phyloP scores from a whole-genome alignment of 2,888 invertebrate species.

The Andrena flavipes region DNA sequence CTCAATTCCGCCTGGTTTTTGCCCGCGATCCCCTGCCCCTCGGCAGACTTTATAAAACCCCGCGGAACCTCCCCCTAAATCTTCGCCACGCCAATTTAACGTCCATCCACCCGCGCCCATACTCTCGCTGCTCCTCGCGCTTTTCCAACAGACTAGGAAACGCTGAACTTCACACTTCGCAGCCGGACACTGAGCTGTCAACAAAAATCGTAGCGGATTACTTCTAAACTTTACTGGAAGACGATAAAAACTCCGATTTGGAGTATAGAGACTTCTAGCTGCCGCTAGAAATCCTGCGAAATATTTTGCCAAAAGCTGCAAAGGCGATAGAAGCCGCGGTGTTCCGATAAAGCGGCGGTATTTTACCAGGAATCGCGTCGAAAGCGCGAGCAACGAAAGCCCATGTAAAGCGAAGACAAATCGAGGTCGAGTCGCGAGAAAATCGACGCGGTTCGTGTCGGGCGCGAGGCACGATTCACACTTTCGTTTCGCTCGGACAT shows the following conservation, averaged over 20 bases:
- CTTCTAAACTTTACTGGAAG: no score
- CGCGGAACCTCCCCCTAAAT: constrained; percentile 22
- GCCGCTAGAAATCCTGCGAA: neutral
- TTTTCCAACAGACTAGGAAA: no score
- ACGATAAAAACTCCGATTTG: no score
- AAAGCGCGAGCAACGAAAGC: neutral
- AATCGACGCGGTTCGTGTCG: constrained; percentile 44
- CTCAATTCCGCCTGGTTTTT: constrained; percentile 52
- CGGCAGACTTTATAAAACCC: constrained; percentile 35
- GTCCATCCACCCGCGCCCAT: neutral
- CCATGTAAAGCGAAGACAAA: constrained; percentile 12
- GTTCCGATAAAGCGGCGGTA: neutral
- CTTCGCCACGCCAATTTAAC: constrained; percentile 34
- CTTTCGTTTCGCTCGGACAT: constrained; percentile 51
- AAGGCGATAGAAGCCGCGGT: neutral
- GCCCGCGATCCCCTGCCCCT: constrained; percentile 2
- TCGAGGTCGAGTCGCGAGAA: constrained; percentile 28
- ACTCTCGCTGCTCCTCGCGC: neutral
- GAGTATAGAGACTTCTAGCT: no score
- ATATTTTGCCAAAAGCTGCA: neutral
- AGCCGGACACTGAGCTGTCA: neutral
- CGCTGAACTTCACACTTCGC: constrained; percentile 6
- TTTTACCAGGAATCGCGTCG: neutral
- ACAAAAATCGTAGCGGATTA: no score
- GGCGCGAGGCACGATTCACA: constrained; percentile 55